Evolutionary conservation across 1,140 invertebrate species (phyloP), one percentile per base, ranked within the genome.

Genomic region (Helicoverpa armigera): DNA sequence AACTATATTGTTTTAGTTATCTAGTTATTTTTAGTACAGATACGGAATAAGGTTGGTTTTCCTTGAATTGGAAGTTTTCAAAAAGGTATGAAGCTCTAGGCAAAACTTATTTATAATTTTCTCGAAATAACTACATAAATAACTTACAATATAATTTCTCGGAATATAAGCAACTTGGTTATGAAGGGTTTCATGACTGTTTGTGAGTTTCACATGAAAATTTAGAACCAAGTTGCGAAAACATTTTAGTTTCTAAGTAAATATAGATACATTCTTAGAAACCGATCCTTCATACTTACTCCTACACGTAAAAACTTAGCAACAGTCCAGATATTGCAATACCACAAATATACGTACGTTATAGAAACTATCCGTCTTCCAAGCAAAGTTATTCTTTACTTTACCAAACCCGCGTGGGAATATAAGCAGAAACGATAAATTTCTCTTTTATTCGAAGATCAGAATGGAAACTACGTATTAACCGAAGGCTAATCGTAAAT

Each of bases 391-490:
- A 70, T 70, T 70, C 67, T 70, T 70, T 29, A 29, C 67, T 50
- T 31, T 13, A 18, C 12, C 50, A n/a, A 18, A 70, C 53, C 50
- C 67, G 18, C 48, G 18, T 13, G 50, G 67, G 50, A 70, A 70
- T 53, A 70, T 70, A 70, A 51, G 67, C 35, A 70, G 23, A 12
- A 70, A 51, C 67, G 16, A 70, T 70, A 70, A 51, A 70, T 70
- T 53, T 70, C 50, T 53, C 67, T 70, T 70, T 60, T 53, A 53
- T 70, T 70, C 50, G 48, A 53, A 53, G 48, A 70, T 70, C 67
- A 67, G 63, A 67, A 67, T 67, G 63, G 63, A 13, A 50, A 67
- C 43, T 67, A 67, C 63, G 63, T 67, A 67, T 67, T 67, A 67
- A 67, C 63, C 43, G 63, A 12, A 50, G 43, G 63, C 43, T 67